A percentile compares a stretch with the other conserved stretches of the same genome.
These are phyloP conservation scores for Platysternon megacephalum DNA, from an alignment of 2,113 vertebrate species.

Conservation along the genomic window DNA sequence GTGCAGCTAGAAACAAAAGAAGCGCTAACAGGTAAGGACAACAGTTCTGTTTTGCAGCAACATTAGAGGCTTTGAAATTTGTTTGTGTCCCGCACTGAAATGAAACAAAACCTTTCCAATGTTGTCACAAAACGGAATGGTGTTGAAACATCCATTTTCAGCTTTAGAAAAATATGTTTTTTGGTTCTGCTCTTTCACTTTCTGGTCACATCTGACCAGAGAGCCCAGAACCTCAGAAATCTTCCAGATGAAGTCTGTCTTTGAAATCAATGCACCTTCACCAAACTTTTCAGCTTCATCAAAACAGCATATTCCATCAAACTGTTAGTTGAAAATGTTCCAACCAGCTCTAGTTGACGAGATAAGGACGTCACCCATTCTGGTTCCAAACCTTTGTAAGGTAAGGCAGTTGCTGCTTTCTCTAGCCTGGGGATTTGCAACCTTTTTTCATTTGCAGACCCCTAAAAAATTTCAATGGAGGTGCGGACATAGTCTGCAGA, in stretches of 20 bases:
- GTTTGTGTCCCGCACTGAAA: background rate
- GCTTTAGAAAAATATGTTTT: background rate
- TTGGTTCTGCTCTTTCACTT: background rate
- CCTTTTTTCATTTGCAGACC: too few species aligned
- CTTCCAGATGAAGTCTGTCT: background rate
- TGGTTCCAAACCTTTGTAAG: background rate
- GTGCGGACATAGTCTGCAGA: too few species aligned
- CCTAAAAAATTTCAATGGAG: too few species aligned
- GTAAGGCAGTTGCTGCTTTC: too few species aligned
- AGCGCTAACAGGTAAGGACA: fast-evolving
- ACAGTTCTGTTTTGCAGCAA: fast-evolving
- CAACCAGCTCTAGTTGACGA: background rate
- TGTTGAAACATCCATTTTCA: background rate
- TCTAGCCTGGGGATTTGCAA: too few species aligned
- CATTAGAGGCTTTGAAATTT: background rate
- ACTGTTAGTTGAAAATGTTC: background rate
- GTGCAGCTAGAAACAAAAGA: background rate
- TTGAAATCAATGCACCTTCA: fast-evolving
- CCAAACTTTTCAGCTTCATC: too few species aligned
- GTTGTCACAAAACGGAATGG: background rate
- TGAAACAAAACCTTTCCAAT: too few species aligned
- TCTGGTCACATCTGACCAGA: background rate
- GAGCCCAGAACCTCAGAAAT: background rate
- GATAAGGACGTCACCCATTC: background rate
- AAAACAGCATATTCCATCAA: background rate